Conservation (phyloP, 2,888 invertebrate species). For the Arctia plantaginis region DNA sequence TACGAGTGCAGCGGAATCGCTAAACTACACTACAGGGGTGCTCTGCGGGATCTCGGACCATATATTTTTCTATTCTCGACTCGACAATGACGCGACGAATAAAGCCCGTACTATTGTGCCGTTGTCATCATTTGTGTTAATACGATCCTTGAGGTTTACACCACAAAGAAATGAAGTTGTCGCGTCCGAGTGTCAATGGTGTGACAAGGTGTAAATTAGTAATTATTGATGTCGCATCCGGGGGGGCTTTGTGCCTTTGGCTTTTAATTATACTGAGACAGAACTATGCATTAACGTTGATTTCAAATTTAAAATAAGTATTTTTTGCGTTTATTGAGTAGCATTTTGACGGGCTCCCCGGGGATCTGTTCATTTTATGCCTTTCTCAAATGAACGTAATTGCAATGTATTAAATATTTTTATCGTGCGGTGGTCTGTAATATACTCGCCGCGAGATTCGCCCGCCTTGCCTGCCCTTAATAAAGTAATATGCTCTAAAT, state of each 20-base stretch:
- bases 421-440: constrained; percentile 70
- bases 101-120: constrained; percentile 76
- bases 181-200: constrained; percentile 79
- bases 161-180: constrained; percentile 84
- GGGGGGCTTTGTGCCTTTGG: constrained; percentile 76
- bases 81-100: constrained; percentile 79
- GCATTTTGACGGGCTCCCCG: constrained; percentile 68
- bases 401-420: constrained; percentile 80
- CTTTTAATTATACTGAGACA: constrained; percentile 70
- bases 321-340: constrained; percentile 62
- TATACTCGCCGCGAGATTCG: constrained; percentile 68
- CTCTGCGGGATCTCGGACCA: constrained; percentile 76
- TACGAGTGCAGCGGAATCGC: constrained; percentile 66
- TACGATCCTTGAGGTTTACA: constrained; percentile 85
- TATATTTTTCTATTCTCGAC: constrained; percentile 83
- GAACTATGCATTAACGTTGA: constrained; percentile 68
- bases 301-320: constrained; percentile 57
- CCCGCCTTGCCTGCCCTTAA: constrained; percentile 81
- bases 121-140: constrained; percentile 86
- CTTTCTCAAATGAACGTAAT: constrained; percentile 78
- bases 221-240: constrained; percentile 78
- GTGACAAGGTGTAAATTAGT: constrained; percentile 85
- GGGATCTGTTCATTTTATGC: constrained; percentile 74
- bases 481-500: constrained; percentile 86
- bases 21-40: constrained; percentile 77